These are phyloP conservation scores for Tylochromis polylepis DNA, from an alignment of 2,113 vertebrate species.

Conservation along the genomic window DNA sequence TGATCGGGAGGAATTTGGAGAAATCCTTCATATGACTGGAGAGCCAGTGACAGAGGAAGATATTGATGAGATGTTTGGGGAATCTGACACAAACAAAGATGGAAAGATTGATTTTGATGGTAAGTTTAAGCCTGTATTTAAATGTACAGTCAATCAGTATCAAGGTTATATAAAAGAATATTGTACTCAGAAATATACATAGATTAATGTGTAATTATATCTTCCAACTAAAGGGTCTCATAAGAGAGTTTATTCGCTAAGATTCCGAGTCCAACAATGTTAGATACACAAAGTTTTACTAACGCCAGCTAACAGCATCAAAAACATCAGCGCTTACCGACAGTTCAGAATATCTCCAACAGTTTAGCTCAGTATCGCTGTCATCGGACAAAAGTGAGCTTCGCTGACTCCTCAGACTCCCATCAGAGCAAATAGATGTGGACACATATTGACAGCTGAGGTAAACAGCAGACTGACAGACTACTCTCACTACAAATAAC, in stretches of 20 bases:
- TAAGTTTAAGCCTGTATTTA: slow-evolving; percentile 33
- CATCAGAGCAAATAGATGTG: not conserved
- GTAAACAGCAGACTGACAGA: not conserved
- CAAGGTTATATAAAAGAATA: not conserved
- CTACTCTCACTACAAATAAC: not conserved
- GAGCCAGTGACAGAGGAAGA: slow-evolving; percentile 74
- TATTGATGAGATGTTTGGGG: slow-evolving; percentile 76
- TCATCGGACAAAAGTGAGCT: not conserved
- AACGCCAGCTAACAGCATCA: not conserved
- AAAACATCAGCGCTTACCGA: not conserved
- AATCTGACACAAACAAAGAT: slow-evolving; percentile 77
- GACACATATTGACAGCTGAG: not conserved
- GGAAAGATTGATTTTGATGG: slow-evolving; percentile 80
- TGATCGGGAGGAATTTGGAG: slow-evolving; percentile 75
- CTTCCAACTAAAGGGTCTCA: not conserved
- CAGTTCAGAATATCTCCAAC: not conserved
- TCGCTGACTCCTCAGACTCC: not conserved
- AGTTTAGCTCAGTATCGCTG: not conserved
- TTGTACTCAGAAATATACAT: not conserved
- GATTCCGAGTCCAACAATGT: not conserved
- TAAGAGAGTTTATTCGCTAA: not conserved
- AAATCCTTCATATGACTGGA: slow-evolving; percentile 67
- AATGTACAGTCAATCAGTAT: not conserved
- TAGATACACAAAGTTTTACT: not conserved
- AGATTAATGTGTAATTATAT: not conserved